phyloP scores from a whole-genome alignment of 2,797 vertebrate genomes.

The Sebastes diaconus region DNA sequence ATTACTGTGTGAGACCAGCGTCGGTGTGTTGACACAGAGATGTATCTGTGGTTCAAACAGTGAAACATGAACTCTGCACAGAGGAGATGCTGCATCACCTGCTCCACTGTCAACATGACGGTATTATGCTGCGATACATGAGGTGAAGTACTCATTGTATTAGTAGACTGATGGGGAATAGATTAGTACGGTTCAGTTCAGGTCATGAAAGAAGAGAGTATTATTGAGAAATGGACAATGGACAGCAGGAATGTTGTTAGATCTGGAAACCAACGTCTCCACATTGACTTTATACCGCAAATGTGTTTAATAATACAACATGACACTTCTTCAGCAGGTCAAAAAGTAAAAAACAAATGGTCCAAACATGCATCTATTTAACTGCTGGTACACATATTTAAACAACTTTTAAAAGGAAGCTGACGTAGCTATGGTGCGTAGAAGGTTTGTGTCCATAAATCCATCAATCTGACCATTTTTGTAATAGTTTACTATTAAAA shows the following conservation, averaged over 20 bases:
- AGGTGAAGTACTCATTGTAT: background rate
- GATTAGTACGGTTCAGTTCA: background rate
- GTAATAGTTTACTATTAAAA: too few species aligned
- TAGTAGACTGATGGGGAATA: background rate
- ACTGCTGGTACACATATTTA: too few species aligned
- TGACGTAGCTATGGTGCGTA: too few species aligned
- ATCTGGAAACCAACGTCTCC: background rate
- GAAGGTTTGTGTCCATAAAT: too few species aligned
- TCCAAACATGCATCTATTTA: too few species aligned
- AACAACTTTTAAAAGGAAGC: too few species aligned
- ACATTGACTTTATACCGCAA: background rate
- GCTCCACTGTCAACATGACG: constrained; percentile 24
- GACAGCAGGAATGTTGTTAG: background rate
- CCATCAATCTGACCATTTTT: too few species aligned
- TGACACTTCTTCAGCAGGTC: background rate
- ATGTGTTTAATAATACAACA: background rate
- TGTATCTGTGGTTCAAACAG: constrained; percentile 2
- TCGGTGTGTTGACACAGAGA: background rate
- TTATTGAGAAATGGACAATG: background rate
- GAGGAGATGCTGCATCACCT: constrained; percentile 3
- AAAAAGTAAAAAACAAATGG: background rate
- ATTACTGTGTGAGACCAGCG: background rate
- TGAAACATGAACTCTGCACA: constrained; percentile 12
- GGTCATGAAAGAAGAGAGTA: background rate
- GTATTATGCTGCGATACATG: background rate